Evolutionary conservation across 2,797 vertebrate genomes (phyloP), one percentile per base, ranked within the genome.

Genomic region (Heteromormyrus szaboi): DNA sequence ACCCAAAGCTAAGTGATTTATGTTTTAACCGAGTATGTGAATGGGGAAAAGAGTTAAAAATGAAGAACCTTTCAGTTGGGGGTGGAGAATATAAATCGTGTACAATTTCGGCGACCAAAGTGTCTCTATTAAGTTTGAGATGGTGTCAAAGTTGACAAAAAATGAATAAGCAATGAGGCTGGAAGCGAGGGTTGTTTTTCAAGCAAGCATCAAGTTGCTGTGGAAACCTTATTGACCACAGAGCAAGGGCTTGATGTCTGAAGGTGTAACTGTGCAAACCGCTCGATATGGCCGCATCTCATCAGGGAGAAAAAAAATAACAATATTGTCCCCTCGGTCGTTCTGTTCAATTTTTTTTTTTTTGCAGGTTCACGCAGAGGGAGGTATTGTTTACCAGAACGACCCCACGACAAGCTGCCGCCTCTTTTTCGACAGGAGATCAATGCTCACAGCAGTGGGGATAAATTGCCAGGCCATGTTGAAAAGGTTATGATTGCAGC

Each of bases 391-490:
- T 85, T 85, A 85, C 44, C 44, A 85, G 81, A 51, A 85, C 46
- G 22, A 7, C 81, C 81, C 44, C 48, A 51, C 48, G n/a, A 85
- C 81, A 51, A 25, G 44, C 76, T n/a, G 48, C 44, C 46, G 83
- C 4, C 44, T 14, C 83, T 17, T 48, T 48, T 51, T 85, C 83
- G 9, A 25, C 53, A n/a, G 22, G 54, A 29, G 51, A 94, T 95
- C 94, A 94, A 96, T 95, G 90, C 86, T 88, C 90, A 91, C 91
- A 88, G 91, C 94, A 93, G 92, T 90, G 89, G 81, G 92, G 92
- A 94, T 93, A 92, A 94, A 94, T 90, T 90, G 91, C 90, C 53
- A 86, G 86, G 88, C 79, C 91, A 59, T 90, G 89, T 88, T 91
- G 62, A 33, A 95, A 93, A 95, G 94, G 93, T 95, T 93, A 94